A percentile compares a stretch with the other conserved stretches of the same genome.
Conservation (phyloP, 1,140 invertebrate species). For the Drosophila murphyi region DNA sequence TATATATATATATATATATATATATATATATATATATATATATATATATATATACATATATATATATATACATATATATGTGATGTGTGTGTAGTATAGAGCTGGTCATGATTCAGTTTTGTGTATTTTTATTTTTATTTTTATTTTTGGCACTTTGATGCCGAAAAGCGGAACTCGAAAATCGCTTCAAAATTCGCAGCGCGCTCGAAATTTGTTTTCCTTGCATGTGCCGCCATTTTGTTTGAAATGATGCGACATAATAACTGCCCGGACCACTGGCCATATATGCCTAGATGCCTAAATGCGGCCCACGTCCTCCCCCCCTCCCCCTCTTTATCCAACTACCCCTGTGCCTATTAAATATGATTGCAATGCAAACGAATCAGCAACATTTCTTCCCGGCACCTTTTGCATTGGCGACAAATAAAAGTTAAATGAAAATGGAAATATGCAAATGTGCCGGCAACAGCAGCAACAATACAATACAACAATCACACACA, state of each 20-base stretch:
- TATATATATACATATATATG: conserved; percentile 11
- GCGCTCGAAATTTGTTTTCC: conserved; percentile 61
- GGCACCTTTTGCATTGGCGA: conserved; percentile 48
- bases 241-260: conserved; percentile 70
- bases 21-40: too few species aligned
- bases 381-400: conserved; percentile 16
- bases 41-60: too few species aligned
- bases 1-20: conserved; percentile 12
- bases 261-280: conserved; percentile 49
- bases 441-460: conserved; percentile 56
- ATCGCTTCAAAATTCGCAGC: conserved; percentile 22
- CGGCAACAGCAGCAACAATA: neutral
- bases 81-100: conserved; percentile 5
- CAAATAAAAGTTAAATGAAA: conserved; percentile 75
- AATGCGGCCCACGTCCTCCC: too few species aligned
- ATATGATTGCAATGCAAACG: conserved; percentile 73
- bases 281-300: neutral
- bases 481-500: neutral
- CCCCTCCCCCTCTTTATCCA: too few species aligned
- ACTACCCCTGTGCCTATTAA: conserved; percentile 47
- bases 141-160: conserved; percentile 9
- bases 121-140: neutral
- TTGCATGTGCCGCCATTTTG: conserved; percentile 62
- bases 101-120: conserved; percentile 3
- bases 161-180: conserved; percentile 8